A percentile compares a stretch with the other conserved stretches of the same genome.
Evolutionary conservation across 2,797 vertebrate species (phyloP).

Genomic region (Gymnoscopelus braueri): DNA sequence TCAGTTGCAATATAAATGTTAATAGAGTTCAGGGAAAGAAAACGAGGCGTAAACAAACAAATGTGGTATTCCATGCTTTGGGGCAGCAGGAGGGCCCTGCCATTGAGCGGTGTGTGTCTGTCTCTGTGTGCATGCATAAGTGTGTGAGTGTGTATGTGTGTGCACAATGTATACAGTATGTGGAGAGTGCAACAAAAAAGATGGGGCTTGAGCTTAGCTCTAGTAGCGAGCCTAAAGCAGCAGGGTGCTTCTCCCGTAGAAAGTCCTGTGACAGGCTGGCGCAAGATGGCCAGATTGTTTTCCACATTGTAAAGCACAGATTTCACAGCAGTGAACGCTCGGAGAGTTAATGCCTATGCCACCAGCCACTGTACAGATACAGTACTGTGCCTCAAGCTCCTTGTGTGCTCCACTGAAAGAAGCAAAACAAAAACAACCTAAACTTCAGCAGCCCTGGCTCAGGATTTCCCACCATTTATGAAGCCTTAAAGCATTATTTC

Average conservation of each 20-base stretch:
- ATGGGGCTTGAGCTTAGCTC: background rate
- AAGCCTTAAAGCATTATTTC: too few relatives aligned
- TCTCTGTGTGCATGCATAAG: background rate
- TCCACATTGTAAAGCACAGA: slow-evolving; percentile 34
- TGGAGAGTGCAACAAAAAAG: background rate
- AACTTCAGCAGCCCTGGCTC: too few relatives aligned
- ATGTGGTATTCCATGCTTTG: slow-evolving; percentile 79
- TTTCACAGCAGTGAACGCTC: slow-evolving; percentile 27
- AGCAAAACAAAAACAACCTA: too few relatives aligned
- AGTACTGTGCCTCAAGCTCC: background rate
- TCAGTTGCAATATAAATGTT: slow-evolving; percentile 88
- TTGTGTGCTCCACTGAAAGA: too few relatives aligned
- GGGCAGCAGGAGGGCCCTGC: slow-evolving; percentile 73
- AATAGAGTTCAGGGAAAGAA: slow-evolving; percentile 85
- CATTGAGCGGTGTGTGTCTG: slow-evolving; percentile 47
- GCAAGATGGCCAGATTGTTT: slow-evolving; percentile 53
- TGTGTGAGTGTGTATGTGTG: slow-evolving; percentile 3
- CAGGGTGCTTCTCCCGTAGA: slow-evolving; percentile 27
- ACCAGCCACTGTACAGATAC: slow-evolving; percentile 27
- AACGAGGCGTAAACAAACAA: slow-evolving; percentile 84
- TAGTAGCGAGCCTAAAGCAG: slow-evolving; percentile 65
- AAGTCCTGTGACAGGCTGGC: slow-evolving; percentile 46
- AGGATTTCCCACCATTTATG: too few relatives aligned
- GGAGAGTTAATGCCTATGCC: background rate
- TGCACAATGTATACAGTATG: background rate